phyloP scores from a whole-genome alignment of 2,113 vertebrate species.

The Chlamydotis undulata region DNA sequence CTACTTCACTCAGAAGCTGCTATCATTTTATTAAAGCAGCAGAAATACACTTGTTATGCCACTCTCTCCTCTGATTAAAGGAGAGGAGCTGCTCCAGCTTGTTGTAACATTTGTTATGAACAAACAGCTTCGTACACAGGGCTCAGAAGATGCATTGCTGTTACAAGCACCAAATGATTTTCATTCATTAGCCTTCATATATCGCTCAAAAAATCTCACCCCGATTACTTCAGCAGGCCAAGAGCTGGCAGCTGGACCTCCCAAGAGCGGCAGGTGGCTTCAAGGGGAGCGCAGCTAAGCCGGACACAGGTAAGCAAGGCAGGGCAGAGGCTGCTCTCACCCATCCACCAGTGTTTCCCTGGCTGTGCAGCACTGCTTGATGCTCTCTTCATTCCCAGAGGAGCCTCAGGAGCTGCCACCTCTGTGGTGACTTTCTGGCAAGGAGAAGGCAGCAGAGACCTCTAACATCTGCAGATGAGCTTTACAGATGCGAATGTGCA shows the following conservation, averaged over 20 bases:
- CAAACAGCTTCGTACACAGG: constrained; percentile 22
- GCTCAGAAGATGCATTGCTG: neutral
- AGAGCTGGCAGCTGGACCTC: neutral
- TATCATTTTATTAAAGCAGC: constrained; percentile 25
- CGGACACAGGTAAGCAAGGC: neutral
- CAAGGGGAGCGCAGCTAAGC: neutral
- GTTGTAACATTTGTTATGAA: constrained; percentile 48
- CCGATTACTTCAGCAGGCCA: neutral
- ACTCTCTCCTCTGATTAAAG: constrained; percentile 40
- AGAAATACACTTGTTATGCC: constrained; percentile 34
- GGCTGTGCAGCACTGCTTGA: neutral
- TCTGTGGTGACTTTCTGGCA: neutral
- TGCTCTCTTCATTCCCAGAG: neutral
- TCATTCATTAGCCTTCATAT: constrained; percentile 17
- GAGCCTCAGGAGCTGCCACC: neutral
- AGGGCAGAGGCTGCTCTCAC: neutral
- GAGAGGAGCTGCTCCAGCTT: constrained; percentile 32
- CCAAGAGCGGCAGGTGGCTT: neutral
- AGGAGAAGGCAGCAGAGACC: neutral
- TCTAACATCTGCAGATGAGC: neutral
- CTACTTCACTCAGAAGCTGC: neutral
- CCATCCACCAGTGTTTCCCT: neutral
- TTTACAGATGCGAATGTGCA: neutral
- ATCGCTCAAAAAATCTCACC: neutral
- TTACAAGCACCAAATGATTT: neutral